Evolutionary conservation across 1,140 invertebrate genomes (phyloP).

Genomic region (Drosophila truncata): DNA sequence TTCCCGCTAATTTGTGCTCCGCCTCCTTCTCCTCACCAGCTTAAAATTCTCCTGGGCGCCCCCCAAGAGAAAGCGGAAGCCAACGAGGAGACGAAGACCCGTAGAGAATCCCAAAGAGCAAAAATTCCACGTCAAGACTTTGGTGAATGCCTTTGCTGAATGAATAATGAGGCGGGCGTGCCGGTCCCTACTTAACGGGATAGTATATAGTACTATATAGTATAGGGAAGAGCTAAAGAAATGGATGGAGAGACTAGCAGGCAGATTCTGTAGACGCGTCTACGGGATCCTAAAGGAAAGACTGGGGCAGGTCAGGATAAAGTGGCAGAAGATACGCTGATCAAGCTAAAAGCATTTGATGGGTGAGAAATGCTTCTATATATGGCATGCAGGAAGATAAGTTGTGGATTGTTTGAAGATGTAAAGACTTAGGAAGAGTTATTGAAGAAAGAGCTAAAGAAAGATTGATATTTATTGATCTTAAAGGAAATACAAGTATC

Average conservation of each 20-base stretch:
- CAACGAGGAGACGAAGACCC: conserved; percentile 5
- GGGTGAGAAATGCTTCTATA: neutral
- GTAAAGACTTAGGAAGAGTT: neutral
- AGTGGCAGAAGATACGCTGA: neutral
- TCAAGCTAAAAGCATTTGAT: conserved; percentile 5
- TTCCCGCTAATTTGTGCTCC: conserved; percentile 76
- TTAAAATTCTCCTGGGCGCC: conserved; percentile 63
- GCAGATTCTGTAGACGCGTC: conserved; percentile 30
- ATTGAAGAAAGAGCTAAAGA: too few species aligned
- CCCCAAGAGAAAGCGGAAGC: conserved; percentile 47
- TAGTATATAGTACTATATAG: neutral
- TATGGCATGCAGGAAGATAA: neutral
- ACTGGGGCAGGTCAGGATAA: conserved; percentile 37
- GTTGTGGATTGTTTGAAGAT: too few species aligned
- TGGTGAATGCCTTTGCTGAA: conserved; percentile 65
- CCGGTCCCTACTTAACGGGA: conserved; percentile 4
- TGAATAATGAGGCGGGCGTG: conserved; percentile 72
- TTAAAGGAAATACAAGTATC: too few species aligned
- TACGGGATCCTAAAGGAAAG: conserved; percentile 10
- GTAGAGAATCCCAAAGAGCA: conserved; percentile 31
- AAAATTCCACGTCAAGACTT: conserved; percentile 56
- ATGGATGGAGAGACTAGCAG: conserved; percentile 1
- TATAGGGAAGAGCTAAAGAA: neutral
- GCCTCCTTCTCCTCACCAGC: conserved; percentile 14
- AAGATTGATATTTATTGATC: neutral